Evolutionary conservation across 2,113 vertebrate genomes (phyloP), one percentile per base, ranked within the genome.

Genomic region (Acrocephalus kingi): DNA sequence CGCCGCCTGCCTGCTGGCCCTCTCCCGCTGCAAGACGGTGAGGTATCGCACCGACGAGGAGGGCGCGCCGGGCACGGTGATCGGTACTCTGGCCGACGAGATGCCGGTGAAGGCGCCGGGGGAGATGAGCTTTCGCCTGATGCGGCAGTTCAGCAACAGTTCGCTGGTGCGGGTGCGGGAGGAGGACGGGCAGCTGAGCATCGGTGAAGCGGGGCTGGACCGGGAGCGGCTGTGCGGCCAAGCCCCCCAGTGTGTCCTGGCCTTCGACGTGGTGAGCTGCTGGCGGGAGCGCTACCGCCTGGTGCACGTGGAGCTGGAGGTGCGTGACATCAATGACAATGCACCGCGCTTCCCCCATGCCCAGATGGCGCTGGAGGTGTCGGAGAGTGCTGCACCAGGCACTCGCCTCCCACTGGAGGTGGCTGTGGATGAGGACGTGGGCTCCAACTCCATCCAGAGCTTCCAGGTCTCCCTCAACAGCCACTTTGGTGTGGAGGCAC

Each of bases 291-390:
- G 98, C 89, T 99, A 99, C 97, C 98, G 98, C 88, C 97, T 99
- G 94, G 98, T 99, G 71, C 99, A 99, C 97, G 99, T 99, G 90
- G 99, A 99, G 96, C 98, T 99, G 97, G 99, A 99, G 97, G 98
- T 99, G 96, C 98, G 98, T 43, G 99, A 99, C 97, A 97, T 99
- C 63, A 99, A 99, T 24, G 99, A 99, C 98, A 99, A 99, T 74
- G 98, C 98, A 12, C 99, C 99, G 1, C 98, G 97, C 97, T 99
- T 99, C 79, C 99, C 99, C 67, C 98, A 96, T 49, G 94, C 97
- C 87, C 98, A 99, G 78, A 97, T 98, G 75, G 61, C 98, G 0
- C 98, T 99, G 93, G 99, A 99, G 94, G 98, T 99, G 93, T 99
- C 99, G 0, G 99, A 99, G 97, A 99, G 98, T 5, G 99, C 99